These are phyloP conservation scores for Chrosomus eos DNA, from an alignment of 2,797 vertebrate species.

Conservation along the genomic window DNA sequence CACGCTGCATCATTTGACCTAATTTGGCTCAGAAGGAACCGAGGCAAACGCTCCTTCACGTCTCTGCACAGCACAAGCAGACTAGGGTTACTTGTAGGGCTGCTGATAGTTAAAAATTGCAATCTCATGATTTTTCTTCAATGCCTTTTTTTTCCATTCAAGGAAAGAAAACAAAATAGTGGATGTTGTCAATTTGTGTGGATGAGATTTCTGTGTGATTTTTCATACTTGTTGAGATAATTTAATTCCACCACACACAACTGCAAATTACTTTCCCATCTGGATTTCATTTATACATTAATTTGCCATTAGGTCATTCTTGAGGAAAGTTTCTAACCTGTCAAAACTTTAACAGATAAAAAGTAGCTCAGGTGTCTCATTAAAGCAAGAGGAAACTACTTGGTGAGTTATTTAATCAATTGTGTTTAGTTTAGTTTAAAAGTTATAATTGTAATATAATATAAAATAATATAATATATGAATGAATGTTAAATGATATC, in stretches of 20 bases:
- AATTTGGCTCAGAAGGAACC: slow-evolving; percentile 35
- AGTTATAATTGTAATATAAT: background rate
- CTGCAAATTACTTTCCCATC: background rate
- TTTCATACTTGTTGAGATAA: background rate
- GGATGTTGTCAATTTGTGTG: background rate
- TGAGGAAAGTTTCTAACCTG: background rate
- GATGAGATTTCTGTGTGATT: background rate
- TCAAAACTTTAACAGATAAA: background rate
- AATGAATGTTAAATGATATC: background rate
- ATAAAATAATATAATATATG: background rate
- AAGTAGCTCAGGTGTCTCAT: background rate
- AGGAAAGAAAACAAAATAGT: background rate
- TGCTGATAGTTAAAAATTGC: background rate
- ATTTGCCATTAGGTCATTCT: background rate
- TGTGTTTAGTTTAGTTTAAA: background rate
- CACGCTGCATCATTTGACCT: slow-evolving; percentile 47
- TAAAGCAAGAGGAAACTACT: background rate
- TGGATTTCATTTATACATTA: background rate
- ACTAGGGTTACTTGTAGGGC: background rate
- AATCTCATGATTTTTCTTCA: background rate
- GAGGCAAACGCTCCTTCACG: background rate
- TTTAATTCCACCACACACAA: background rate
- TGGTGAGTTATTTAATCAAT: background rate
- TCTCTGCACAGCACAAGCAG: background rate
- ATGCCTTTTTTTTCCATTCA: background rate